phyloP scores from a whole-genome alignment of 2,113 vertebrate genomes.

The Pygoscelis adeliae region DNA sequence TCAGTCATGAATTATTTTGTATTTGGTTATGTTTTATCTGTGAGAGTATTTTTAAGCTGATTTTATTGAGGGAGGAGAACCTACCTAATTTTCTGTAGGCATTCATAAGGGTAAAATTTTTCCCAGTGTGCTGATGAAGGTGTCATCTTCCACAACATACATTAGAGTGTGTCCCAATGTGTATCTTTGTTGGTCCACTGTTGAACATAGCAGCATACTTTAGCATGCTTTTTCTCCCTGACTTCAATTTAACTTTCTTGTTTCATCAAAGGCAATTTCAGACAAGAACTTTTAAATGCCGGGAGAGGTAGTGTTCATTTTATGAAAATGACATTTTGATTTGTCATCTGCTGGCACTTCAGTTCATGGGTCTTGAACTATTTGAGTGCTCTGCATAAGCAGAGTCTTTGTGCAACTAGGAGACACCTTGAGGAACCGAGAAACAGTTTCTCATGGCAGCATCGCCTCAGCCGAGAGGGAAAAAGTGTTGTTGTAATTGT shows the following conservation, averaged over 20 bases:
- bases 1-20: neutral
- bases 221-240: neutral
- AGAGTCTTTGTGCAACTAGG: neutral
- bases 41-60: neutral
- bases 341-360: neutral
- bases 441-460: neutral
- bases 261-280: neutral
- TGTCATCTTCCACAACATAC: neutral
- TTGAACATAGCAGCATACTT: rapidly evolving
- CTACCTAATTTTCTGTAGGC: neutral
- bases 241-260: neutral
- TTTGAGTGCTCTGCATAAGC: neutral
- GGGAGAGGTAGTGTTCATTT: neutral
- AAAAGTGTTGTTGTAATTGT: neutral
- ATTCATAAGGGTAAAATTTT: neutral
- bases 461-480: rapidly evolving
- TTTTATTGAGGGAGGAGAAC: neutral
- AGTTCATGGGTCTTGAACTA: neutral
- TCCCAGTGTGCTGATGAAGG: neutral
- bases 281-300: neutral
- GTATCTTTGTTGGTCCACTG: neutral
- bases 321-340: neutral
- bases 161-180: neutral
- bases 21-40: neutral
- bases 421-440: neutral